Percentiles rank a stretch among this genome's conserved stretches.
Evolutionary conservation across 2,797 vertebrate genomes (phyloP).

Genomic region (Miichthys miiuy): DNA sequence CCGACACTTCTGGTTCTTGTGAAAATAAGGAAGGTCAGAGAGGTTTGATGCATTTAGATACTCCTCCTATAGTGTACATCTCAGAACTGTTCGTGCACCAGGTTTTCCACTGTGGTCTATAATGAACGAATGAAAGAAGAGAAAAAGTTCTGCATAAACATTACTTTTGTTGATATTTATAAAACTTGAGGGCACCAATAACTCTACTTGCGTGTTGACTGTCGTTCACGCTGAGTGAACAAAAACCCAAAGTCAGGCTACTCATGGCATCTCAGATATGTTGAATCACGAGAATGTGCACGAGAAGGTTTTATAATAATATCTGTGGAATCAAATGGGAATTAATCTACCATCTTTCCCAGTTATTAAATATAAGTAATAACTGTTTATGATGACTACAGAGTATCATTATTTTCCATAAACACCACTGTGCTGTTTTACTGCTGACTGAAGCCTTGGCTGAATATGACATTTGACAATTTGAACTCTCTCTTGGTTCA

Average conservation of each 20-base stretch:
- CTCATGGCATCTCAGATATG: neutral
- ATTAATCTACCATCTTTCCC: neutral
- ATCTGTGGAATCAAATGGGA: conserved; percentile 18
- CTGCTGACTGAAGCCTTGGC: conserved; percentile 17
- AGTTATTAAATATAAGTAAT: neutral
- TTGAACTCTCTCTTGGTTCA: conserved; percentile 59
- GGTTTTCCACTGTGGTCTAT: neutral
- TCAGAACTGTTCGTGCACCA: neutral
- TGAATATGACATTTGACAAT: conserved; percentile 57
- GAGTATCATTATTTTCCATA: conserved; percentile 10
- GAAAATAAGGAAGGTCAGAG: neutral
- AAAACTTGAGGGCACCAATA: neutral
- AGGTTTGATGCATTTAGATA: neutral
- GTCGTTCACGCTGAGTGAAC: neutral
- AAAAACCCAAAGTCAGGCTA: neutral
- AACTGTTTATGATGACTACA: neutral
- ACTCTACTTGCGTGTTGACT: neutral
- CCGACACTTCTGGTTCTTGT: neutral
- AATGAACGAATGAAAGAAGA: neutral
- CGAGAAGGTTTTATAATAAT: conserved; percentile 27
- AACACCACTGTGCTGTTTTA: conserved; percentile 10
- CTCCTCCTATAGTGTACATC: neutral
- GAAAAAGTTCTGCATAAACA: neutral
- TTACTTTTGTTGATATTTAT: neutral
- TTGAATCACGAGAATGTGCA: neutral